These are phyloP conservation scores for Chydorus sphaericus DNA, from an alignment of 2,888 invertebrate genomes.

Conservation along the genomic window DNA sequence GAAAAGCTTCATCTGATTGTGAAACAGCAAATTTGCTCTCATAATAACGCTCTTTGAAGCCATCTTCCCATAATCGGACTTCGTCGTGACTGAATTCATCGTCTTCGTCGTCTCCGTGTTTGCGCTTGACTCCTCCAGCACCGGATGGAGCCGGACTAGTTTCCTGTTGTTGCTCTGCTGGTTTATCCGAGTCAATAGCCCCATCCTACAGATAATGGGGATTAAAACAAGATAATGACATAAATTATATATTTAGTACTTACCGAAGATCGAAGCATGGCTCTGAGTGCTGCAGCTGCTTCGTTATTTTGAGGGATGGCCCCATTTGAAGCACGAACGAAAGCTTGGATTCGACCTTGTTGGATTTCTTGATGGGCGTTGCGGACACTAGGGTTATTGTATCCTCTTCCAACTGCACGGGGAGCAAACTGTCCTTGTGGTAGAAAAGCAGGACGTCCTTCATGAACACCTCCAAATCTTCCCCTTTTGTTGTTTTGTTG, in stretches of 20 bases:
- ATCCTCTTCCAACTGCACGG: conserved; percentile 31
- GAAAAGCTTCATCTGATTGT: conserved; percentile 60
- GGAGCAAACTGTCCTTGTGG: conserved; percentile 69
- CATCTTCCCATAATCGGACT: conserved; percentile 86
- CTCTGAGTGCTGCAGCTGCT: conserved; percentile 32
- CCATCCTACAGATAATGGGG: background rate
- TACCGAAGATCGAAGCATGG: conserved; percentile 32
- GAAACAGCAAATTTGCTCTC: conserved; percentile 81
- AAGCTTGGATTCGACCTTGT: conserved; percentile 41
- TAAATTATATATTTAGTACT: background rate
- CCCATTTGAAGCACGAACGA: conserved; percentile 13
- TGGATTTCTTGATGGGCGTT: conserved; percentile 65
- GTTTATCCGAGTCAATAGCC: background rate
- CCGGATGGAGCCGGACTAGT: background rate
- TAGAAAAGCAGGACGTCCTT: conserved; percentile 46
- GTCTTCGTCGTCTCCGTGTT: conserved; percentile 37
- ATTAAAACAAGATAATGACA: background rate
- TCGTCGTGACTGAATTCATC: conserved; percentile 72
- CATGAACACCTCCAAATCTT: conserved; percentile 45
- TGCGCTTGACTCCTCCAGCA: conserved; percentile 36
- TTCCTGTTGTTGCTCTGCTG: background rate
- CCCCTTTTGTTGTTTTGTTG: background rate
- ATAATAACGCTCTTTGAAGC: conserved; percentile 93
- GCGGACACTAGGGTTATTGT: conserved; percentile 28
- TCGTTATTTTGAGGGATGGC: conserved; percentile 23